Evolutionary conservation across 2,888 invertebrate species (phyloP).

Genomic region (Monochamus alternatus): DNA sequence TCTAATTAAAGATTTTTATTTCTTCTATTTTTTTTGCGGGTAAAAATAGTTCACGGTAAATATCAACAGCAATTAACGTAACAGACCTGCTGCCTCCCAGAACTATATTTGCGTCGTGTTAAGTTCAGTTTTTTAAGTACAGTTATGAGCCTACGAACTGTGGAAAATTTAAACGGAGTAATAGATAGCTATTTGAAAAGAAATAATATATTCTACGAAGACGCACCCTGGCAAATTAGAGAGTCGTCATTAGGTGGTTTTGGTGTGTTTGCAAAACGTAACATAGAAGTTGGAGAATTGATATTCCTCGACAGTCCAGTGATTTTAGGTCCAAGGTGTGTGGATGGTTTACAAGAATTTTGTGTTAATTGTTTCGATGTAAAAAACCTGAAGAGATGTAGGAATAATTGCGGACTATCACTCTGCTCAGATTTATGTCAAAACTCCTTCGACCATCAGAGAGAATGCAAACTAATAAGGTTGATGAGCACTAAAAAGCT

Average conservation of each 20-base stretch:
- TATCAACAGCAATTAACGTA: slow-evolving; percentile 21
- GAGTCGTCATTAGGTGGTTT: slow-evolving; percentile 79
- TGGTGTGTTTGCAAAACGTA: slow-evolving; percentile 80
- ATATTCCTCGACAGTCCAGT: slow-evolving; percentile 82
- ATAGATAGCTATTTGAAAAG: slow-evolving; percentile 54
- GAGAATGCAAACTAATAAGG: slow-evolving; percentile 79
- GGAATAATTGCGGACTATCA: slow-evolving; percentile 78
- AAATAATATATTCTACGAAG: slow-evolving; percentile 46
- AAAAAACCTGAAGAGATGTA: slow-evolving; percentile 71
- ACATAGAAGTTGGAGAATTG: slow-evolving; percentile 79
- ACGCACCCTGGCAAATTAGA: slow-evolving; percentile 76
- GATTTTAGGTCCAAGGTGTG: slow-evolving; percentile 79
- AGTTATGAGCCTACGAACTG: slow-evolving; percentile 37
- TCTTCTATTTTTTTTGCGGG: slow-evolving; percentile 20
- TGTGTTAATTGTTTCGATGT: slow-evolving; percentile 79
- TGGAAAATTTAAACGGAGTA: slow-evolving; percentile 45
- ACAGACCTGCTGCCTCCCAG: not conserved
- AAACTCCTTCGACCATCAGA: slow-evolving; percentile 73
- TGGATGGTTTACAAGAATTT: slow-evolving; percentile 71
- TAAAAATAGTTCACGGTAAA: slow-evolving; percentile 19
- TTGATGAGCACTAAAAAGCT: slow-evolving; percentile 72
- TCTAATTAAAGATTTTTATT: slow-evolving; percentile 37
- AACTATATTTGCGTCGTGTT: slow-evolving; percentile 4
- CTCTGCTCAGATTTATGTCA: slow-evolving; percentile 81
- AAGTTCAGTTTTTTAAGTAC: not conserved